Base-by-base conservation (phyloP, 2,113 vertebrate genomes). In the Circaetus cinerascens region DNA sequence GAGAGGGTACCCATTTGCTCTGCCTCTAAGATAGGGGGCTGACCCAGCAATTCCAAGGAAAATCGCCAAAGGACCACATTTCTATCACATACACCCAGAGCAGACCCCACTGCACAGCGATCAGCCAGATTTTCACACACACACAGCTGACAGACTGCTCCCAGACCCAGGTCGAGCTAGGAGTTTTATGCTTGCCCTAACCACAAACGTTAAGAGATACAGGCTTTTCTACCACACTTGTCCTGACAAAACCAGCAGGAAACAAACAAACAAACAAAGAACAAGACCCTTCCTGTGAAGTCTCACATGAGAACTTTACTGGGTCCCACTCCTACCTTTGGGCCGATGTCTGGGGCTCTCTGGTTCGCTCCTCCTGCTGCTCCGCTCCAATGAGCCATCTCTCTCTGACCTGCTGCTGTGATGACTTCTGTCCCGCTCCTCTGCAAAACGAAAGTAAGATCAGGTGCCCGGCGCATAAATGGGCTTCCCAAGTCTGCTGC, bases 281-380 rank as follows among this genome's bases (percentile, higher is more conserved):
- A 9, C 16, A 67, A 75, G 8, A 3, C 14, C 29, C 4, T 72
- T 72, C 38, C 63, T 41, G 4, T 46, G 11, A 55, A 20, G 7
- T 55, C 9, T 62, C 23, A 34, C 9, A 5, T 1, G 1, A 45
- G 29, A 64, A 19, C 11, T 67, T 25, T 23, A 3, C 15, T 1
- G 2, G 13, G 22, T 50, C 62, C 7, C 30, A 18, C 1, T 77
- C 79, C 36, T 86, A 99, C 99, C 99, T 99, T 97, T 99, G 15
- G 99, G 99, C 9, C 98, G 98, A 79, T 99, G 98, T 34, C 98
- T 98, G 21, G 99, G 99, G n/a, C 99, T 98, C 45, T 98, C 97
- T 0, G 99, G 99, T 83, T 99, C 99, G 1, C 98, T 98, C 89
- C 98, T 98, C 96, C 98, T 99, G 97, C 99, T 95, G 96, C 98